A percentile compares a stretch with the other conserved stretches of the same genome.
Conservation (phyloP, 2,113 vertebrate genomes). For the Ictidomys tridecemlineatus region DNA sequence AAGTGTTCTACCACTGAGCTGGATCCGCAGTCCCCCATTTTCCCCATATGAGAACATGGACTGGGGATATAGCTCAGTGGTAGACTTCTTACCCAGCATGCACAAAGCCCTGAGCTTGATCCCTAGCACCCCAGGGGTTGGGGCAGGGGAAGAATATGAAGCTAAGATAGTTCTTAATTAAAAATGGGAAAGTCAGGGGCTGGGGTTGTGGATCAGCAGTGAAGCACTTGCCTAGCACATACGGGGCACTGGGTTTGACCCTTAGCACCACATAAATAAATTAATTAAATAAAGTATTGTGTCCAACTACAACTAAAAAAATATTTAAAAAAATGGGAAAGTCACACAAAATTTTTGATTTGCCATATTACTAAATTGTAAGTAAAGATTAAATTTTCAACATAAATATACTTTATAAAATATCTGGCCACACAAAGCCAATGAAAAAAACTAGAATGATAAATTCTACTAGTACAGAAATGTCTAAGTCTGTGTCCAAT, state of each 20-base stretch:
- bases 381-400: not conserved
- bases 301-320: no score
- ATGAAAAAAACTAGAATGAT: slow-evolving; percentile 46
- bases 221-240: no score
- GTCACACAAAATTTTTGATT: not conserved
- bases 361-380: not conserved
- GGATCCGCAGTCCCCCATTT: no score
- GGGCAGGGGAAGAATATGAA: not conserved
- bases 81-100: not conserved
- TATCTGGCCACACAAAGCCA: slow-evolving; percentile 15
- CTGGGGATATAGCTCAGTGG: not conserved
- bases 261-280: no score
- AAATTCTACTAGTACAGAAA: slow-evolving; percentile 25
- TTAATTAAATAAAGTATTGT: no score
- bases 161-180: not conserved
- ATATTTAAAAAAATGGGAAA: not conserved
- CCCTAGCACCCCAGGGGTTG: no score
- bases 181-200: not conserved
- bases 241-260: no score
- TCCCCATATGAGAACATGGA: not conserved
- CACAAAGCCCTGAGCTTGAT: no score
- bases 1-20: no score
- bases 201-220: no score
- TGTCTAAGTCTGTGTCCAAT: not conserved
- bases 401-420: slow-evolving; percentile 35